Evolutionary conservation across 2,113 vertebrate species (phyloP), one percentile per base, ranked within the genome.

Genomic region (Hydrochoerus hydrochaeris): DNA sequence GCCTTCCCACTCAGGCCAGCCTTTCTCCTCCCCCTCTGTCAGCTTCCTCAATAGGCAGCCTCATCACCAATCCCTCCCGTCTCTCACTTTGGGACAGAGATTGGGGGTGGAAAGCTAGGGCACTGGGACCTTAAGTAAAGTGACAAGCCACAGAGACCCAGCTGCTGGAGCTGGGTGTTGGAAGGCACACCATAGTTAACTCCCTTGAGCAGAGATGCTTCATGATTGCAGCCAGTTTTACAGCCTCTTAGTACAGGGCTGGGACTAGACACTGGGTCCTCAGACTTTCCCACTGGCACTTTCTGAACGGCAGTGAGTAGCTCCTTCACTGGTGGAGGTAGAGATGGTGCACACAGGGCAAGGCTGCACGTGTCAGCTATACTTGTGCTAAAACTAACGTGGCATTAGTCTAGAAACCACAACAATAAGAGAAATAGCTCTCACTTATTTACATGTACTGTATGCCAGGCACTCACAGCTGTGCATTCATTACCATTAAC

Each of bases 1-100:
- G 80, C 92, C 94, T 84, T 96, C 96, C 94, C 80, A 85, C 96
- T 88, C 92, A 71, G 92, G 67, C 91, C 82, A 14, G 92, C 41
- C 38, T 69, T 75, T 58, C 77, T 62, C 86, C 57, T 63, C 60
- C 90, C 5, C 32, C 22, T 7, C 30, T 5, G 3, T 4, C 38
- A 30, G 35, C 63, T 81, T 91, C 88, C 88, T 54, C 44, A n/a
- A 49, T 92, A 84, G 60, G 58, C n/a, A 63, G 77, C 46, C 32
- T 57, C 35, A 7, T 92, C 28, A 0, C 82, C 65, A 24, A 62
- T 22, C 63, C 7, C 46, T 32, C n/a, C 73, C 67, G 24, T 46
- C 93, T 46, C 38, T 83, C 32, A 49, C 24, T 60, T 7, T 20
- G 35, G 63, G 17, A 81, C 1, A 49, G 69, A 20, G n/a, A 73